These are phyloP conservation scores for Macaca nemestrina DNA, from an alignment of 2,113 vertebrate species.

Conservation along the genomic window DNA sequence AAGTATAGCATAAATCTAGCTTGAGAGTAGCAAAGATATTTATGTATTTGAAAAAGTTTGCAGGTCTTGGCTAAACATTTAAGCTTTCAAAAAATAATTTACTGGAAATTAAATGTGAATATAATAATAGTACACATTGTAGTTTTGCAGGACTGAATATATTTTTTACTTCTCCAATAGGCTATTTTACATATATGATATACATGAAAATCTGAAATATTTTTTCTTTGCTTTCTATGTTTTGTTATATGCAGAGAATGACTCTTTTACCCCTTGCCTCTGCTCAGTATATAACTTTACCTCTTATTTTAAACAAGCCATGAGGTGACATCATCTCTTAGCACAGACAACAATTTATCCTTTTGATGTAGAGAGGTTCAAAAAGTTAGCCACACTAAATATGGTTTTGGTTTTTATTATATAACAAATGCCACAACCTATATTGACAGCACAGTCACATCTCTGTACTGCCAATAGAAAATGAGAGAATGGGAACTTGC, in stretches of 20 bases:
- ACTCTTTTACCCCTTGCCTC: not conserved
- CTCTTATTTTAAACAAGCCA: not conserved
- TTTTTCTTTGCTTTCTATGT: not conserved
- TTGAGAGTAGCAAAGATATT: not conserved
- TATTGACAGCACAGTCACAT: slow-evolving; percentile 49
- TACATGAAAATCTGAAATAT: not conserved
- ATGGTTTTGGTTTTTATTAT: slow-evolving; percentile 49
- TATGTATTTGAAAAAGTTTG: not conserved
- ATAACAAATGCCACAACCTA: slow-evolving; percentile 44
- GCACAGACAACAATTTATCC: not conserved
- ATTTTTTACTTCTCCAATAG: not conserved
- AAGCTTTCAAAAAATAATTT: not conserved
- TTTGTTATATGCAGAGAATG: not conserved
- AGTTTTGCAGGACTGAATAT: not conserved
- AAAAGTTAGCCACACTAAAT: slow-evolving; percentile 25
- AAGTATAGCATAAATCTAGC: not conserved
- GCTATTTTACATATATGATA: not conserved
- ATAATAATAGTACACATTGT: not conserved
- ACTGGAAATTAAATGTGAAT: not conserved
- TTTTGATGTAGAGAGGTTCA: slow-evolving; percentile 36
- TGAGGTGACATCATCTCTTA: slow-evolving; percentile 46
- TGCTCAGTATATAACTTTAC: not conserved
- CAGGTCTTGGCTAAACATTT: not conserved
- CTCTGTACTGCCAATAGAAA: slow-evolving; percentile 61
- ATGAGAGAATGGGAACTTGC: slow-evolving; percentile 63